Evolutionary conservation across 2,113 vertebrate genomes (phyloP), one percentile per base, ranked within the genome.

Genomic region (Vulpes ferrilata): DNA sequence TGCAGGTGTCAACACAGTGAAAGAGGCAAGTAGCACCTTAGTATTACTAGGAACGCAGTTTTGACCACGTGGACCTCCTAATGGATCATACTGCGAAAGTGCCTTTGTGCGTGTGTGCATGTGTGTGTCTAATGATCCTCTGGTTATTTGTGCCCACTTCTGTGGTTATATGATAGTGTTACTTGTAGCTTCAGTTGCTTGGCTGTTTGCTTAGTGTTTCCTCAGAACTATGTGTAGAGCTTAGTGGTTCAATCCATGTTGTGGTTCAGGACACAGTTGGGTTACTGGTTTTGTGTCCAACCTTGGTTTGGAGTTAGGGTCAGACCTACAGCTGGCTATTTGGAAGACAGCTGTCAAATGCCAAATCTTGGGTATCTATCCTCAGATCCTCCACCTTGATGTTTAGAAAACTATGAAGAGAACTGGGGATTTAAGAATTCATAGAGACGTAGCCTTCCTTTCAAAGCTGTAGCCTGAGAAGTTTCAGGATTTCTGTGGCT

Each of bases 131-230:
- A 35, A 38, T 43, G 22, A 4, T 81, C 19, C 17, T 62, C 79
- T 30, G 43, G 22, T 76, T 90, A 32, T 78, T 64, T 35, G 15
- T 59, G 48, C 9, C 6, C 3, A 11, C 69, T 78, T 93, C 9
- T 13, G 64, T 78, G 83, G 23, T 11, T 12, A 19, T 51, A 57
- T 79, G 32, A 55, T 93, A 27, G 30, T 23, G n/a, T 11, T 32
- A 19, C 38, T 69, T 89, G n/a, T 19, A 88, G 48, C 60, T 95
- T 94, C 48, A 55, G 25, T 55, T 35, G 38, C 71, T 92, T 96
- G 92, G 53, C 53, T 20, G 0, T 73, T 95, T 80, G 19, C 51
- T 76, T 90, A 76, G 69, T 71, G 53, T 95, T 35, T 60, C 5
- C 27, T 94, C 20, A 84, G 48, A 84, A 64, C 48, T 60, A 0